These are phyloP conservation scores for Gavialis gangeticus DNA, from an alignment of 2,113 vertebrate species.

Conservation along the genomic window DNA sequence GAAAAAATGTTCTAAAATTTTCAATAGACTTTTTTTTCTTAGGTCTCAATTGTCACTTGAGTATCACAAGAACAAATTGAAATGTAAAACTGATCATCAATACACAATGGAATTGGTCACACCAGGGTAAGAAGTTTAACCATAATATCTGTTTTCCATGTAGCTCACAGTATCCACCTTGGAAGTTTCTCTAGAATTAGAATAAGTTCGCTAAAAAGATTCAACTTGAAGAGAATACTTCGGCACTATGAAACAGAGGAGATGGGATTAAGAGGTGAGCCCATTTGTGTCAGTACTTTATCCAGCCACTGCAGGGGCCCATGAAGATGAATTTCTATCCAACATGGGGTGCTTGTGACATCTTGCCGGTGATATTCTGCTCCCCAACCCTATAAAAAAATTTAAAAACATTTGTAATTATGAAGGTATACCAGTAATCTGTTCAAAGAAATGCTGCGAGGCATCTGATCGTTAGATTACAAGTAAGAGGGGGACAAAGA, in stretches of 20 bases:
- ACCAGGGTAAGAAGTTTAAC: slow-evolving; percentile 72
- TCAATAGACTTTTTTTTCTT: slow-evolving; percentile 63
- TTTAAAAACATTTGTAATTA: not conserved
- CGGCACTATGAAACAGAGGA: slow-evolving; percentile 97
- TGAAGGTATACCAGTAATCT: not conserved
- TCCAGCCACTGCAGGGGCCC: slow-evolving; percentile 98
- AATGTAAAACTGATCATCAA: slow-evolving; percentile 78
- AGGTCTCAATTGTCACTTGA: slow-evolving; percentile 69
- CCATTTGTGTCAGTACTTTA: slow-evolving; percentile 99
- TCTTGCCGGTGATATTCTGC: slow-evolving; percentile 97
- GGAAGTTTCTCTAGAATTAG: slow-evolving; percentile 81
- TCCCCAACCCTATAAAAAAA: slow-evolving; percentile 91
- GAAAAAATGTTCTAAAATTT: slow-evolving; percentile 58
- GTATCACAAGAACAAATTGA: slow-evolving; percentile 73
- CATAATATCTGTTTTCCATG: slow-evolving; percentile 77
- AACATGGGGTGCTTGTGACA: slow-evolving; percentile 97
- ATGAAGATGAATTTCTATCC: slow-evolving; percentile 98
- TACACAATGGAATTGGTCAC: slow-evolving; percentile 84
- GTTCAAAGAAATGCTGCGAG: not conserved
- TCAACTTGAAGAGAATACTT: slow-evolving; percentile 58
- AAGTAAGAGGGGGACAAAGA: too few species aligned
- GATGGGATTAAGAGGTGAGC: slow-evolving; percentile 96
- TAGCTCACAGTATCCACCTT: slow-evolving; percentile 82
- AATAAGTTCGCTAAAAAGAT: slow-evolving; percentile 77
- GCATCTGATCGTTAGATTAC: not conserved